These are phyloP conservation scores for Pachypanchax playfairii DNA, from an alignment of 2,113 vertebrate genomes.

Conservation along the genomic window DNA sequence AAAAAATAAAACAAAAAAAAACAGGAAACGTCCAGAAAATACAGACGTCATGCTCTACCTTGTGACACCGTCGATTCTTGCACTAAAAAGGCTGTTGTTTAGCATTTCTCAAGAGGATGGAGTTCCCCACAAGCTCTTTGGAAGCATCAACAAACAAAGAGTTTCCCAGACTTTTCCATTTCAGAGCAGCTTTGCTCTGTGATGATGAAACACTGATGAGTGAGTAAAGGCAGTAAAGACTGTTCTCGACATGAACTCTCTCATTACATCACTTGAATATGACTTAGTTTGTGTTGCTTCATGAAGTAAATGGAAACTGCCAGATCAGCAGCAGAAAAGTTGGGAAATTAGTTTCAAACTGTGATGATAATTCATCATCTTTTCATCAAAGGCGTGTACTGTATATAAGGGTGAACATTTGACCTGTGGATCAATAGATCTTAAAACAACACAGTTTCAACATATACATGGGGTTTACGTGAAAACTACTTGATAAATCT, in stretches of 20 bases:
- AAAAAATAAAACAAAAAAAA: not conserved
- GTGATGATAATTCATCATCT: not conserved
- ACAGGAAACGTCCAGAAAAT: conserved; percentile 8
- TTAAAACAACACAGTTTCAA: too few species aligned
- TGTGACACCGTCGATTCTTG: not conserved
- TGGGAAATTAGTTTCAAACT: not conserved
- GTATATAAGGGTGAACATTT: not conserved
- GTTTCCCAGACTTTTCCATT: conserved; percentile 19
- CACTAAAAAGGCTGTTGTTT: conserved; percentile 18
- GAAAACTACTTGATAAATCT: too few species aligned
- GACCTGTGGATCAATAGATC: too few species aligned
- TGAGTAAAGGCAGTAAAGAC: not conserved
- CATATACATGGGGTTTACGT: too few species aligned
- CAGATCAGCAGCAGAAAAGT: not conserved
- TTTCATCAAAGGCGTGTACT: too few species aligned
- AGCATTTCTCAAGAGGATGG: not conserved
- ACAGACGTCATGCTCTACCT: not conserved
- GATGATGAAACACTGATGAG: not conserved
- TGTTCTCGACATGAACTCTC: conserved; percentile 1
- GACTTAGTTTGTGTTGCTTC: not conserved
- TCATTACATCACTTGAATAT: conserved; percentile 1
- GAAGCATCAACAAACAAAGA: conserved; percentile 35
- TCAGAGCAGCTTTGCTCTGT: not conserved
- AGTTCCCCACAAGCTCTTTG: conserved; percentile 6
- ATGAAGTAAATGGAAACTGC: conserved; percentile 6